Percentiles rank a stretch among this genome's conserved stretches.
These are phyloP conservation scores for Athalia rosae DNA, from an alignment of 2,888 invertebrate species.

Conservation along the genomic window DNA sequence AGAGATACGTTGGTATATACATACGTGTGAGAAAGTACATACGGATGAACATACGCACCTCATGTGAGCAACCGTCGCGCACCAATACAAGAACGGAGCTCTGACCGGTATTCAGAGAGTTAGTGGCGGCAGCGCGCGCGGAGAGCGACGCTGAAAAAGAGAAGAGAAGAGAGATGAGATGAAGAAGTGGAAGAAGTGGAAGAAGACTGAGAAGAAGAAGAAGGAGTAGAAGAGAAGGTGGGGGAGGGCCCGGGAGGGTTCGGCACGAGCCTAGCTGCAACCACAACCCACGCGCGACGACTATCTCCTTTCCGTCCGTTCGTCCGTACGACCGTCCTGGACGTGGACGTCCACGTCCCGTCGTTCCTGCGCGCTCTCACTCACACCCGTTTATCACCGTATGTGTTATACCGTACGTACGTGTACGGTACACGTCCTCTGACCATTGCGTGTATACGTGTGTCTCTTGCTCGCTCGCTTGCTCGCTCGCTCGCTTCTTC, in stretches of 20 bases:
- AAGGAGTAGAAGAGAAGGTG: conserved; percentile 54
- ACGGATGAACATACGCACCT: conserved; percentile 14
- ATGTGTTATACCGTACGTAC: no score
- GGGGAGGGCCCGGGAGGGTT: conserved; percentile 55
- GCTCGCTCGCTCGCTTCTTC: conserved; percentile 20
- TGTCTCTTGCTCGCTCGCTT: conserved; percentile 19
- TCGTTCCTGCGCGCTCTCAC: conserved; percentile 32
- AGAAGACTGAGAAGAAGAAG: conserved; percentile 38
- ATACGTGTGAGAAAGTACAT: conserved; percentile 47
- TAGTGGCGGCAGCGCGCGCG: conserved; percentile 53
- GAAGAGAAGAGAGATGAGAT: conserved; percentile 54
- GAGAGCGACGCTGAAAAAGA: conserved; percentile 44
- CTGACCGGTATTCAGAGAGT: conserved; percentile 68
- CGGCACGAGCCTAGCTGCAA: conserved; percentile 71
- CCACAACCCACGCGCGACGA: conserved; percentile 66
- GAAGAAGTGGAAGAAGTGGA: conserved; percentile 33
- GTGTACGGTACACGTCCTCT: conserved; percentile 28
- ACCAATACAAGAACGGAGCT: conserved; percentile 45
- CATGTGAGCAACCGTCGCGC: conserved; percentile 27
- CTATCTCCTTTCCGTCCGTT: conserved; percentile 57
- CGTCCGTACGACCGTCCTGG: conserved; percentile 36
- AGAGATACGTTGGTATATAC: no score
- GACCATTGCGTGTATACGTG: conserved; percentile 18
- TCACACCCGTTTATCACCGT: conserved; percentile 27
- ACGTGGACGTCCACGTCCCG: conserved; percentile 9